Conservation (phyloP, 53 echinoderm and acorn worm genomes). For the Luidia sarsii region DNA sequence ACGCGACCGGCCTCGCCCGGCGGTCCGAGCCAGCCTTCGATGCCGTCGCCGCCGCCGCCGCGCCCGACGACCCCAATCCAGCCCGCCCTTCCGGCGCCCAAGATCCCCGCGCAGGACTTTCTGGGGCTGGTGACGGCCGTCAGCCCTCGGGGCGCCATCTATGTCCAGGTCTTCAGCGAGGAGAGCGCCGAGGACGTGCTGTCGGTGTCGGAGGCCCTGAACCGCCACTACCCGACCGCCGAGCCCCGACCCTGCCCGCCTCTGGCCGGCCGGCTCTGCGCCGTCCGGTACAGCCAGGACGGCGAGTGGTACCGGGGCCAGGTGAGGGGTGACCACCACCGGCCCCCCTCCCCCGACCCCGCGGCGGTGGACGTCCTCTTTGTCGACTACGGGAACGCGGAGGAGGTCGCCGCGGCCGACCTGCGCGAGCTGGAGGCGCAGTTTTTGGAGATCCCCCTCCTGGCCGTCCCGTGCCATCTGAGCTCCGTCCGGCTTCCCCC, state of each 20-base stretch:
- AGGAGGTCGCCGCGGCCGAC: not conserved
- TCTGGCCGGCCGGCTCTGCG: constrained; percentile 23
- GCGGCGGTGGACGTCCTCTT: constrained; percentile 22
- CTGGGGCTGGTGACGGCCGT: constrained; percentile 23
- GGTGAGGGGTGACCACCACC: not conserved
- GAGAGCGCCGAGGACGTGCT: not conserved
- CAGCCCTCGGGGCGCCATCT: constrained; percentile 12
- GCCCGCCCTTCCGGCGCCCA: not conserved
- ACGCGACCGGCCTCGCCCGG: not conserved
- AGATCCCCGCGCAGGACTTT: constrained; percentile 29
- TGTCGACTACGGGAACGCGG: constrained; percentile 56
- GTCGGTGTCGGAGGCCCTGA: not conserved
- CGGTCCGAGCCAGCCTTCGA: not conserved
- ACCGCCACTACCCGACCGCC: constrained; percentile 3
- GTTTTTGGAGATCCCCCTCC: constrained; percentile 6
- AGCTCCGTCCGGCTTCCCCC: constrained; percentile 28
- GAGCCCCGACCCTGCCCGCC: constrained; percentile 17
- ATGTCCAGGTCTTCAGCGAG: constrained; percentile 25
- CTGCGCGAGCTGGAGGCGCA: constrained; percentile 19
- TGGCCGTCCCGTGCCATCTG: constrained; percentile 27
- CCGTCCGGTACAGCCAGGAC: constrained; percentile 38
- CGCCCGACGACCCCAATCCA: not conserved
- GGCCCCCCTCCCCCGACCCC: not conserved
- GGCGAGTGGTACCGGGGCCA: constrained; percentile 43
- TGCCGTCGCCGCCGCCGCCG: not conserved